Evolutionary conservation across 2,888 invertebrate genomes (phyloP).

Genomic region (Sicus ferrugineus): DNA sequence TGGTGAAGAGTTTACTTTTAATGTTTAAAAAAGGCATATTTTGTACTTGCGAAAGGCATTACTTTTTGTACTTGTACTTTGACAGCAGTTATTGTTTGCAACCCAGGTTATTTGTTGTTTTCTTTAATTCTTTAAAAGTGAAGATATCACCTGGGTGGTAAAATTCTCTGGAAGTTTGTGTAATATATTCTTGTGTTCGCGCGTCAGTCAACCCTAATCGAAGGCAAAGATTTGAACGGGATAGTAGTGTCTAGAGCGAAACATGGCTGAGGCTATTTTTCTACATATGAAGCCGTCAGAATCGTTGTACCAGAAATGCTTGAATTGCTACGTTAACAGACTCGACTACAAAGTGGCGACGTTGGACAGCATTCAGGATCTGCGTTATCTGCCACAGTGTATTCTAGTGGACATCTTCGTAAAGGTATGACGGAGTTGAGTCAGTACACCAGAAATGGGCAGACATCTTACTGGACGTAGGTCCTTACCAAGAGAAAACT

Average conservation of each 20-base stretch:
- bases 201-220: no score
- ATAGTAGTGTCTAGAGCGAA: conserved; percentile 30
- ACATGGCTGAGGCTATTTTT: conserved; percentile 47
- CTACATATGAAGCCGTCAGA: conserved; percentile 36
- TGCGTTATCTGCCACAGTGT: conserved; percentile 59
- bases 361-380: conserved; percentile 55
- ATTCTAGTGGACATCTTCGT: conserved; percentile 62
- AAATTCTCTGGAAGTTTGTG: no score
- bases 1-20: no score
- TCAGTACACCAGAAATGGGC: background rate
- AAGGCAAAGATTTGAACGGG: no score
- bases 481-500: no score
- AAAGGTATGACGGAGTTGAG: conserved; percentile 51
- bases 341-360: conserved; percentile 57
- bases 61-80: no score
- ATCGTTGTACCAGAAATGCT: conserved; percentile 56
- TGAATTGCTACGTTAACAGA: conserved; percentile 55
- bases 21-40: no score
- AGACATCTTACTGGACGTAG: background rate
- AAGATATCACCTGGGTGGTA: no score
- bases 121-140: background rate
- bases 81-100: no score
- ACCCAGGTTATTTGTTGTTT: background rate
- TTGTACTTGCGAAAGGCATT: no score
- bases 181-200: background rate